Base-by-base conservation (phyloP, 2,797 vertebrate genomes). In the Acrossocheilus fasciatus region DNA sequence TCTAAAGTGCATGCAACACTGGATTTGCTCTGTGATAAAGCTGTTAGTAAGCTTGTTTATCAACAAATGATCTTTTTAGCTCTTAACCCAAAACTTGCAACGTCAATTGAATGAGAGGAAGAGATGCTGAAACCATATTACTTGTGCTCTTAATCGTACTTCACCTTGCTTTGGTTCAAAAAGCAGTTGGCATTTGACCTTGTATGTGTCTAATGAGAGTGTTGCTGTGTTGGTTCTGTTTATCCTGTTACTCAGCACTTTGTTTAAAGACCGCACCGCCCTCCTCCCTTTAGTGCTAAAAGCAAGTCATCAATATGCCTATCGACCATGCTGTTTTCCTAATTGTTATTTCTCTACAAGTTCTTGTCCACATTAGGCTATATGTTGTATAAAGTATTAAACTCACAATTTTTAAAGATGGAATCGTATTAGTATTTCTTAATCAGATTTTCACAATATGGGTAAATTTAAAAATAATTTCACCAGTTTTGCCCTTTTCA, bases 61-160 rank as follows among this genome's bases (percentile, higher is more conserved):
- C 78, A 36, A 18, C 3, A 50, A 79, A 62, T 34, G 2, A 81
- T 62, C 70, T 47, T 73, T 26, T 73, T 26, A 62, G 6, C 52
- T 74, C 70, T 23, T 75, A 64, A 75, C 69, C 39, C 11, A 41
- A 57, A 82, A 43, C 68, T 34, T 83, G 69, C 69, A 14, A 20
- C 6, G 2, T 74, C 18, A 50, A 47, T 9, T 0, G 1, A 7
- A 50, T 34, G 30, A 36, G 41, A 68, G 6, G 26, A 81, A 81
- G 6, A n/a, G 18, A 50, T 3, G 2, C 12, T n/a, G 34, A 52
- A 68, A 81, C 20, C 43, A 69, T 30, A 36, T 26, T 7, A 26
- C 79, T 57, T 77, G 50, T n/a, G 34, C 6, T 36, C 1, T 9
- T 81, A 23, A 50, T 3, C 30, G 6, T 15, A 34, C 8, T 14